These are phyloP conservation scores for Onychomys arenicola DNA, from an alignment of 2,797 vertebrate genomes.

Conservation along the genomic window DNA sequence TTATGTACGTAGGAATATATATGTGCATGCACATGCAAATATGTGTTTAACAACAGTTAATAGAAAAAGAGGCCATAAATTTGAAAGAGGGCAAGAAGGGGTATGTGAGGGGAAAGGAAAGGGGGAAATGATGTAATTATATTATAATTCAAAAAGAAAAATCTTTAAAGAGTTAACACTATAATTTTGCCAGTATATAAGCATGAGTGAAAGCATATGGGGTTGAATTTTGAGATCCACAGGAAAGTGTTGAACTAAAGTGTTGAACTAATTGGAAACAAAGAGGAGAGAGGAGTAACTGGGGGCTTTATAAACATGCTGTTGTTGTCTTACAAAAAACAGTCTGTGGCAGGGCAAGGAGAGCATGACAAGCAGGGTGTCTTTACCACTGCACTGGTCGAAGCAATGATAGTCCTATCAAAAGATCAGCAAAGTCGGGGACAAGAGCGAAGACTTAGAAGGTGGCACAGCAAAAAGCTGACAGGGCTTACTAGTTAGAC, in stretches of 20 bases:
- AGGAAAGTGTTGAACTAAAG: not conserved
- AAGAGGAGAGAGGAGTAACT: not conserved
- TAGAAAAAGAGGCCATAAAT: not conserved
- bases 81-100: not conserved
- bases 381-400: not conserved
- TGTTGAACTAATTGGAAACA: not conserved
- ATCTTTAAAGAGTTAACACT: not conserved
- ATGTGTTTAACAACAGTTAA: not conserved
- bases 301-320: not conserved
- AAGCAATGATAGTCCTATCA: not conserved
- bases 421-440: not conserved
- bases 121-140: not conserved
- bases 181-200: not conserved
- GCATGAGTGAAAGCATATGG: not conserved
- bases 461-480: not conserved
- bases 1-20: not conserved
- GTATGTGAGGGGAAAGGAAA: not conserved
- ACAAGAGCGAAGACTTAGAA: not conserved
- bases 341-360: not conserved
- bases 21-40: not conserved
- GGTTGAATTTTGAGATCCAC: not conserved
- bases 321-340: rapidly evolving
- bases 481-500: rapidly evolving
- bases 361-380: not conserved
- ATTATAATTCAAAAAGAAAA: not conserved